Evolutionary conservation across 2,113 vertebrate species (phyloP), one percentile per base, ranked within the genome.

Genomic region (Proterorhinus semilunaris): DNA sequence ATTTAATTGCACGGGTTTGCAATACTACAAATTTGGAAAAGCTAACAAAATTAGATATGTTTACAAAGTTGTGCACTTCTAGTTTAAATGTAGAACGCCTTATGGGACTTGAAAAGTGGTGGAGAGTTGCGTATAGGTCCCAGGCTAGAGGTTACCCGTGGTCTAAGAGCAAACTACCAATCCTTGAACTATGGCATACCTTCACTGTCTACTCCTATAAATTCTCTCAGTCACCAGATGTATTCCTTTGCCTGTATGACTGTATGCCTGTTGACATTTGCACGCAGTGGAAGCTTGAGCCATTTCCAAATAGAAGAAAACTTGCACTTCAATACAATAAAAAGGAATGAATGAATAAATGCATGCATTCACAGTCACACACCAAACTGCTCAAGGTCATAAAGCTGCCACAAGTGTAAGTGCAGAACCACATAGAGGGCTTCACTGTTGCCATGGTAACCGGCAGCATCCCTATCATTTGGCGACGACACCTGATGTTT

Each of bases 361-460:
- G 1, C 12, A 46, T 63, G 9, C 7, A 6, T 54, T 8, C 7
- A 10, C 15, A 16, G 16, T 8, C 53, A 10, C 51, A 74, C 54
- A 57, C 62, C 55, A 36, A 45, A 48, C 49, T 81, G 55, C 69
- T 45, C 62, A 58, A 16, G 17, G 66, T 83, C 74, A 55, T 51
- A 80, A 53, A 74, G 74, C 76, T 72, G 77, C 68, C 44, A 44
- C 42, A 66, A 6, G 42, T 36, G 27, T 2, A 44, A 71, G 75
- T 53, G 55, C 48, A 43, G 66, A 66, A 15, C 12, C 16, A 73
- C 69, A 83, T 87, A 68, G 83, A 87, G 83, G 83, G 84, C 83
- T 74, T 86, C 44, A 17, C 69, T 11, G 90, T 88, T 87, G 87
- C 68, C 86, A 87, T 89, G 87, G 83, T 77, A 87, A 91, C 90